Percentiles rank a stretch among this genome's conserved stretches.
These are phyloP conservation scores for Pachyramphus minor DNA, from an alignment of 2,113 vertebrate species.

Conservation along the genomic window DNA sequence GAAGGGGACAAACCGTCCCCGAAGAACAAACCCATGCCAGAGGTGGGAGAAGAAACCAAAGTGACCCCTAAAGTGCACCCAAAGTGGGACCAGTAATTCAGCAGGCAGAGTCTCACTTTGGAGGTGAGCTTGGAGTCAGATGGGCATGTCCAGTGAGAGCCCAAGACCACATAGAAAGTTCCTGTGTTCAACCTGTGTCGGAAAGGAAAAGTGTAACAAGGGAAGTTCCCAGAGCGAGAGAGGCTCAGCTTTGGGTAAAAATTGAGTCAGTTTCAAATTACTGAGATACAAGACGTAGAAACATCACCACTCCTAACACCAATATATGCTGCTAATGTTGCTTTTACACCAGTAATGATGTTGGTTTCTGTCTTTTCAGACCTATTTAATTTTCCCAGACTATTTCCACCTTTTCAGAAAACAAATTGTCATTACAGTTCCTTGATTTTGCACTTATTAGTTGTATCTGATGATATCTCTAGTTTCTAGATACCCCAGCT, in stretches of 20 bases:
- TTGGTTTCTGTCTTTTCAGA: neutral
- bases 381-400: neutral
- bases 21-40: neutral
- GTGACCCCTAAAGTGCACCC: fast-evolving
- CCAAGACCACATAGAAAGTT: neutral
- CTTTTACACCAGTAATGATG: neutral
- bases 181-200: neutral
- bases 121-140: neutral
- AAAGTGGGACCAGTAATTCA: neutral
- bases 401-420: neutral
- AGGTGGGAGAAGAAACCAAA: neutral
- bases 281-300: fast-evolving
- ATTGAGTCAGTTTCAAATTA: neutral
- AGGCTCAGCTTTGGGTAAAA: neutral
- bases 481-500: neutral
- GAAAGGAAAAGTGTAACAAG: neutral
- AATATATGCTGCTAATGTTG: neutral
- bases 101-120: neutral
- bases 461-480: neutral
- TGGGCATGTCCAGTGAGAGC: fast-evolving
- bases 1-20: neutral
- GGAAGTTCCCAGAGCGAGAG: neutral
- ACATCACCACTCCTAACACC: neutral
- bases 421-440: neutral
- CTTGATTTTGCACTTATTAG: neutral